Base-by-base conservation (phyloP, 2,113 vertebrate species). In the Paraplagusia blochii region DNA sequence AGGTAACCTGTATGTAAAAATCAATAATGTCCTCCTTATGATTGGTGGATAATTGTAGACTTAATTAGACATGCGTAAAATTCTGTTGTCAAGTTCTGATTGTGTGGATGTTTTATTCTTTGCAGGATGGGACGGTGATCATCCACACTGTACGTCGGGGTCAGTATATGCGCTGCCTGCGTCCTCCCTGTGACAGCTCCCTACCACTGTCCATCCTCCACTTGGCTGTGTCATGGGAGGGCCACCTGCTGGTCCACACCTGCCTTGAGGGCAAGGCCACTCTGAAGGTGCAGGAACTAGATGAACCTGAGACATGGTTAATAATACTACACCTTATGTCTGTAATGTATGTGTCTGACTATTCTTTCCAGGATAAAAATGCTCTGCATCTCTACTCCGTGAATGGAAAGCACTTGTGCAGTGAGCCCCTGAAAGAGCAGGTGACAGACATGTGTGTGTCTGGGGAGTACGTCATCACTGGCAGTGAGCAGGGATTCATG, bases 381-480 rank as follows among this genome's bases (percentile, higher is more conserved):
- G 89, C 91, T 0, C 88, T 99, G 18, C 97, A 99, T 83, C 88
- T 98, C 46, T 99, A 95, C 89, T 96, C 95, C 61, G 85, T 98
- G 35, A 99, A 99, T 68, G 97, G 96, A 61, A 99, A 95, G 35
- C 88, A 93, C 36, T 86, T 99, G 54, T 81, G 87, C 58, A 94
- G 93, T 11, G 92, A 96, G 80, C 83, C 83, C 39, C 90, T 99
- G 81, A 92, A 92, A 77, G 97, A 99, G 80, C 94, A 98, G 73
- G 86, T 97, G 84, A 93, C 94, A 1, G 97, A 98, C 42, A 88
- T 99, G 80, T 97, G 93, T 68, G 87, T 96, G 65, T 92, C 91
- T 14, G 94, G 94, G 16, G 96, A 97, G 72, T 87, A 93, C 33
- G 88, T 98, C 0, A 85, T 98, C 62, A 90, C 89, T 43, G 97